phyloP scores from a whole-genome alignment of 2,113 vertebrate species.

The Scomber japonicus region DNA sequence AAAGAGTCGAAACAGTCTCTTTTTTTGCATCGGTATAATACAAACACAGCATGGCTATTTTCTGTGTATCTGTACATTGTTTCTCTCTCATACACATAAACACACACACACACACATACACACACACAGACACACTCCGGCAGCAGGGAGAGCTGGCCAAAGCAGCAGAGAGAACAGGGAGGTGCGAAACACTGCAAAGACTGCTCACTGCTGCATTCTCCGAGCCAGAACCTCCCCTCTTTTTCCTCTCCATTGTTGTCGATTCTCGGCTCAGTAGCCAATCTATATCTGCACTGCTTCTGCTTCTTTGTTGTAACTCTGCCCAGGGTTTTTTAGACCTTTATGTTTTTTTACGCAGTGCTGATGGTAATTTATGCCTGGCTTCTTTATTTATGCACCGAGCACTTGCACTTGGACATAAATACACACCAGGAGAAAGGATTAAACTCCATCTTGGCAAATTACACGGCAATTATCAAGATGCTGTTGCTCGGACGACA shows the following conservation, averaged over 20 bases:
- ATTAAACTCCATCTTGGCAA: not conserved
- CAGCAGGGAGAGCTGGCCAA: slow-evolving; percentile 45
- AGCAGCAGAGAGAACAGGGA: slow-evolving; percentile 57
- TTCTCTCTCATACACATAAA: slow-evolving; percentile 9
- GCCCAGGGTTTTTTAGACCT: slow-evolving; percentile 2
- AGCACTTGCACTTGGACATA: not conserved
- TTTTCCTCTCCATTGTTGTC: slow-evolving; percentile 64
- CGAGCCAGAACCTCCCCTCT: slow-evolving; percentile 67
- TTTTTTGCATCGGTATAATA: slow-evolving; percentile 28
- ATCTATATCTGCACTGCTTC: slow-evolving; percentile 11
- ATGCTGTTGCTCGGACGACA: not conserved
- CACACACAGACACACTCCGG: slow-evolving; percentile 14
- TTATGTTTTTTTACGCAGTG: not conserved
- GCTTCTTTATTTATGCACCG: not conserved
- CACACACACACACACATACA: not conserved
- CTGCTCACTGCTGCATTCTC: slow-evolving; percentile 74
- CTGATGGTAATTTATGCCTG: not conserved
- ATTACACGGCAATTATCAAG: not conserved
- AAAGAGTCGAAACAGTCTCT: not conserved
- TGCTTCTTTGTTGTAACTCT: slow-evolving; percentile 23
- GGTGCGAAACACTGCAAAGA: slow-evolving; percentile 68
- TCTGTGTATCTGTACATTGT: slow-evolving; percentile 42
- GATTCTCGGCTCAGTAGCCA: slow-evolving; percentile 39
- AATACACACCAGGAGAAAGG: slow-evolving; percentile 7
- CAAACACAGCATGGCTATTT: slow-evolving; percentile 36